phyloP scores from a whole-genome alignment of 2,888 invertebrate genomes.

The Ptilodon capucinus region DNA sequence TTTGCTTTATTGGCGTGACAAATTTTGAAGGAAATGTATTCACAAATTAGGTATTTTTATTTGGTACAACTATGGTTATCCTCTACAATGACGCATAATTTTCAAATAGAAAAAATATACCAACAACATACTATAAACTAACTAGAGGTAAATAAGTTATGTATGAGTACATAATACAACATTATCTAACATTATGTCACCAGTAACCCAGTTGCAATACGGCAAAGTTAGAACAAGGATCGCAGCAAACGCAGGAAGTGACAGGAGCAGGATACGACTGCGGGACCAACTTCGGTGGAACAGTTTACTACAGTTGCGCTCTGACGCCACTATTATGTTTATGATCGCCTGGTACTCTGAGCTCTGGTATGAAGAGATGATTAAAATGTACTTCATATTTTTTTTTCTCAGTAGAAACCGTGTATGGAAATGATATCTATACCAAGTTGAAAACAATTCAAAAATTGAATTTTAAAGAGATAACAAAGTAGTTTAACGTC shows the following conservation, averaged over 20 bases:
- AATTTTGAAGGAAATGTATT: neutral
- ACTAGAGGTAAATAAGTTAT: neutral
- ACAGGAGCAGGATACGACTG: slow-evolving; percentile 60
- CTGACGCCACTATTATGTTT: slow-evolving; percentile 24
- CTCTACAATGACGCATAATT: no score
- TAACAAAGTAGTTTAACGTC: slow-evolving; percentile 4
- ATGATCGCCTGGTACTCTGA: slow-evolving; percentile 29
- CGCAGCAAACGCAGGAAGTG: slow-evolving; percentile 56
- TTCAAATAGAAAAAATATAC: neutral
- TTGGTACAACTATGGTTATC: no score
- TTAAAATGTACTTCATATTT: neutral
- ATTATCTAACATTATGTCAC: slow-evolving; percentile 36
- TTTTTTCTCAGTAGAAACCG: neutral
- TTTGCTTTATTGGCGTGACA: slow-evolving; percentile 3
- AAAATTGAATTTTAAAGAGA: neutral
- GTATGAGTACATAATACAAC: neutral
- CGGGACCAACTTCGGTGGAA: slow-evolving; percentile 51
- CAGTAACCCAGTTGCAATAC: slow-evolving; percentile 43
- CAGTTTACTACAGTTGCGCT: slow-evolving; percentile 38
- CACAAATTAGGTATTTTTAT: slow-evolving; percentile 1
- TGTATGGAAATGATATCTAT: no score
- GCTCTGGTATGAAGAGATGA: slow-evolving; percentile 15
- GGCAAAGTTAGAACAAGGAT: slow-evolving; percentile 39
- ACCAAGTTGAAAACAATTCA: no score
- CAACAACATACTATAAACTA: neutral